Evolutionary conservation across 1,140 invertebrate genomes (phyloP), one percentile per base, ranked within the genome.

Genomic region (Diorhabda elongata): DNA sequence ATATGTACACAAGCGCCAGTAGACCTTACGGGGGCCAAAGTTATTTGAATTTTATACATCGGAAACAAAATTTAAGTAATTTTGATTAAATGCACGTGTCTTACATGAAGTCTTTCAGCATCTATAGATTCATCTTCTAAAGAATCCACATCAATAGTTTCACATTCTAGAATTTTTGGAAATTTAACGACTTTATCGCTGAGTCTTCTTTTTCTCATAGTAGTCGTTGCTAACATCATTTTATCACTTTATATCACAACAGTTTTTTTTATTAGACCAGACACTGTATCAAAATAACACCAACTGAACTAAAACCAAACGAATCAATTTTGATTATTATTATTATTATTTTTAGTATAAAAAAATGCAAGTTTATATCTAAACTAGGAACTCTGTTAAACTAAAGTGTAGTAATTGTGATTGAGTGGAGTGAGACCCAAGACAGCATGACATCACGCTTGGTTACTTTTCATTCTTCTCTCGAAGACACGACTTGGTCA

Each of bases 381-480:
- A 59, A 69, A 73, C 64, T 59, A 63, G 66, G 58, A 42, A 42
- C 11, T 59, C 41, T 58, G 65, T 8, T 58, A 41, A 57, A 61
- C 64, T 65, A 26, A 47, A 71, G 58, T 65, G 57, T 70, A 69
- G 73, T 75, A 76, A 76, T 78, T 75, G 76, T 75, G 77, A 78
- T 78, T 78, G 75, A 74, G 76, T 73, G 65, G 58, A 67, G 71
- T 75, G 72, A 73, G 73, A 74, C 74, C 72, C 74, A 76, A 68
- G 75, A 75, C 73, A 76, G 77, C 78, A 77, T 79, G 78, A 79
- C 78, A 79, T 75, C 72, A 78, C 76, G 78, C 69, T 77, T 77
- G 69, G 78, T 67, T 78, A 77, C 74, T 72, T 78, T 71, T 73
- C 73, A 75, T 78, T 76, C 75, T 74, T 68, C 67, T 74, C 74